Evolutionary conservation across 2,888 invertebrate genomes (phyloP).

Genomic region (Taphrorychus bicolor): DNA sequence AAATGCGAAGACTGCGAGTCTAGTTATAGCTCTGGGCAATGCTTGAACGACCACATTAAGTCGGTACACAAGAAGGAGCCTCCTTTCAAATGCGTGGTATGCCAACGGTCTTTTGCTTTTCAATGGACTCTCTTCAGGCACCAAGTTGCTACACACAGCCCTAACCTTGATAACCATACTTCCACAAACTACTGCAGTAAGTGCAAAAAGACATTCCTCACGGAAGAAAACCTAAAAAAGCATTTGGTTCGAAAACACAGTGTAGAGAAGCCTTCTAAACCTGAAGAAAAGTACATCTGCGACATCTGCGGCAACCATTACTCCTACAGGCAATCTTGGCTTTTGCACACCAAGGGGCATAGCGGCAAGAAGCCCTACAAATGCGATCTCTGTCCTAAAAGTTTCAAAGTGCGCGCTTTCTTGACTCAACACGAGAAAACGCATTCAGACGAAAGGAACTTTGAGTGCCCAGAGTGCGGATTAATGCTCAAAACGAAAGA

Average conservation of each 20-base stretch:
- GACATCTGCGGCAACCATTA: constrained; percentile 51
- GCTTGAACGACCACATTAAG: constrained; percentile 50
- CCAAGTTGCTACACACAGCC: too few relatives aligned
- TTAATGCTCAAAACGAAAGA: too few relatives aligned
- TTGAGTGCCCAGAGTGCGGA: constrained; percentile 54
- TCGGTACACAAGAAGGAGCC: constrained; percentile 49
- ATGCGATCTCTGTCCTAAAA: constrained; percentile 58
- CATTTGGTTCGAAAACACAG: constrained; percentile 52
- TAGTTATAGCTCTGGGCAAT: constrained; percentile 48
- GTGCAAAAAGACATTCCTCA: constrained; percentile 50
- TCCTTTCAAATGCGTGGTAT: constrained; percentile 61
- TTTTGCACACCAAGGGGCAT: constrained; percentile 44
- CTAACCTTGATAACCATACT: constrained; percentile 58
- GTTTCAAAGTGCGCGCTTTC: constrained; percentile 59
- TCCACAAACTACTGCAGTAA: constrained; percentile 57
- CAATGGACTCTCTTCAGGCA: too few relatives aligned
- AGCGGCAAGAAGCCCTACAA: constrained; percentile 61
- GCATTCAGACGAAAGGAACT: constrained; percentile 54
- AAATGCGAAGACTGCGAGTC: too few relatives aligned
- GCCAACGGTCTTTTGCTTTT: too few relatives aligned
- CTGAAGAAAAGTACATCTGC: constrained; percentile 50
- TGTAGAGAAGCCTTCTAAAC: constrained; percentile 49
- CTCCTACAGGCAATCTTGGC: constrained; percentile 46
- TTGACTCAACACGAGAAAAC: constrained; percentile 51
- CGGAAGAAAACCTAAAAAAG: constrained; percentile 48